phyloP scores from a whole-genome alignment of 1,140 invertebrate genomes.

The Rhopalosiphum padi region DNA sequence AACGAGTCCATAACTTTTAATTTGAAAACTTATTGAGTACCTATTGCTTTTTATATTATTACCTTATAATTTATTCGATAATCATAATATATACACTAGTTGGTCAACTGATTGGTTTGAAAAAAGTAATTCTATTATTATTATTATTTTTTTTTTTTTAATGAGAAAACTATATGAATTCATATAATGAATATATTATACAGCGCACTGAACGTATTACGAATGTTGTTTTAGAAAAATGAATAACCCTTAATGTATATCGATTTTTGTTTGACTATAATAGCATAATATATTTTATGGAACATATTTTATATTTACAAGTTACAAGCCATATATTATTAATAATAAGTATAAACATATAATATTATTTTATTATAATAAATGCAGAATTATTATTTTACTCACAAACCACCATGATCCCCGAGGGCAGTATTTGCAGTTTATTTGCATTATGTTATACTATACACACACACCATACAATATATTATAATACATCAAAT shows the following conservation, averaged over 20 bases:
- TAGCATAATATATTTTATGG: neutral
- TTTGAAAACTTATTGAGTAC: neutral
- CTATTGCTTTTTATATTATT: neutral
- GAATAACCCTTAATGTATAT: neutral
- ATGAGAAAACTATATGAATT: neutral
- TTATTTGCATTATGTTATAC: conserved; percentile 3
- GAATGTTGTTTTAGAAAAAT: neutral
- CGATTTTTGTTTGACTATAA: neutral
- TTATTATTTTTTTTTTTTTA: neutral
- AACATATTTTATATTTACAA: conserved; percentile 6
- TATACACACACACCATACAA: neutral
- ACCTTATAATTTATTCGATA: neutral
- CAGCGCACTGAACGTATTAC: neutral
- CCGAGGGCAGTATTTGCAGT: neutral
- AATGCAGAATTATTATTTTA: neutral
- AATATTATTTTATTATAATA: conserved; percentile 15
- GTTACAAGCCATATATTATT: neutral
- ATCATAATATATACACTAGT: neutral
- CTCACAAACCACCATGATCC: neutral
- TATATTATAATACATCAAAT: neutral
- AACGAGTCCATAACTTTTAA: neutral
- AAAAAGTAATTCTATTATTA: neutral
- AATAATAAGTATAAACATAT: neutral
- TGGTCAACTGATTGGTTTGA: neutral
- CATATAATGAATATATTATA: neutral